Evolutionary conservation across 2,888 invertebrate genomes (phyloP).

Genomic region (Synanthedon formicaeformis): DNA sequence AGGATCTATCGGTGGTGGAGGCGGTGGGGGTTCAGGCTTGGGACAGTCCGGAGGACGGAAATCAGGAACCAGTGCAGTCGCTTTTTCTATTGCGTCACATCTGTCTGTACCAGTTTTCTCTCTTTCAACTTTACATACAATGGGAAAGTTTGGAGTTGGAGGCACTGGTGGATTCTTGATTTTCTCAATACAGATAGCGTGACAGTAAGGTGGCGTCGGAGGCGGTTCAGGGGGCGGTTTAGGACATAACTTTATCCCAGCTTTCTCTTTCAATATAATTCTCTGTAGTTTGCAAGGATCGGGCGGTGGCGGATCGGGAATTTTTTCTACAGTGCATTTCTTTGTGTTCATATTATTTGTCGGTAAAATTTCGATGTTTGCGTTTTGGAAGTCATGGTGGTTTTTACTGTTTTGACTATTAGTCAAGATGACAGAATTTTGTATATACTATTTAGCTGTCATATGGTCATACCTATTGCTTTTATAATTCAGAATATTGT

Average conservation of each 20-base stretch:
- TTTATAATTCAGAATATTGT: too few relatives aligned
- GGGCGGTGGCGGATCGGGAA: conserved; percentile 24
- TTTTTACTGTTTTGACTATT: too few relatives aligned
- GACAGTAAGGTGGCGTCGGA: conserved; percentile 20
- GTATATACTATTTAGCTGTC: too few relatives aligned
- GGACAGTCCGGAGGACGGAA: conserved; percentile 27
- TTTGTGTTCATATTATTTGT: conserved; percentile 26
- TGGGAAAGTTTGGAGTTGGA: conserved; percentile 8
- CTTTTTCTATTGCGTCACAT: conserved; percentile 25
- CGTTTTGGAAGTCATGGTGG: too few relatives aligned
- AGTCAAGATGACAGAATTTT: too few relatives aligned
- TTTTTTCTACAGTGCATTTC: conserved; percentile 26
- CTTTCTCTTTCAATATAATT: conserved; percentile 22
- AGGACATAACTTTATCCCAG: conserved; percentile 35
- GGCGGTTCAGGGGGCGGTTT: conserved; percentile 20
- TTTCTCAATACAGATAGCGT: conserved; percentile 36
- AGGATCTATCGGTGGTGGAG: conserved; percentile 25
- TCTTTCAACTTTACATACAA: conserved; percentile 26
- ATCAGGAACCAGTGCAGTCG: conserved; percentile 17
- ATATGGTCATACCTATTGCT: too few relatives aligned
- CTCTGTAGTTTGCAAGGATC: conserved; percentile 29
- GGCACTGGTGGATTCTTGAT: conserved; percentile 33
- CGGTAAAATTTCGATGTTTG: too few relatives aligned
- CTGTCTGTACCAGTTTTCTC: conserved; percentile 22
- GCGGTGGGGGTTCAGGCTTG: conserved; percentile 24